Base-by-base conservation (phyloP, 1,140 invertebrate species). In the Phocides pigmalion region DNA sequence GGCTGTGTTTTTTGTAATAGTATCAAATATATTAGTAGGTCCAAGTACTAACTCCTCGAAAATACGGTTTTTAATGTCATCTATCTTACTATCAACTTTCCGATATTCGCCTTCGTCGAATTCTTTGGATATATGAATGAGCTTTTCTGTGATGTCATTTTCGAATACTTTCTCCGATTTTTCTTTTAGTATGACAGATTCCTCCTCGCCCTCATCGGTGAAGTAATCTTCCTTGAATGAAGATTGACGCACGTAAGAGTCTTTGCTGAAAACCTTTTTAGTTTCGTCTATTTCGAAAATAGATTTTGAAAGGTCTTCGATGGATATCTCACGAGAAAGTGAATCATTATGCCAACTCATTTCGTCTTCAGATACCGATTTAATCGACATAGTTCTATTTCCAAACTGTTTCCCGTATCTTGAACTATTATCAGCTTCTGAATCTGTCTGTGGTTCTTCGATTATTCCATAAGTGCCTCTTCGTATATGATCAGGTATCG, bases 301-400 rank as follows among this genome's bases (percentile, higher is more conserved):
- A 64, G 79, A 85, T 74, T 87, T 92, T 9, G 88, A 90, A 49
- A 91, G 73, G 62, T 94, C 93, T 62, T 94, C 93, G 28, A 92
- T 89, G 19, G 93, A 94, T 17, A 94, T 89, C 66, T 94, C 93
- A 25, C 93, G 81, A 0, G 93, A 94, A 14, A 94, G 77, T n/a
- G 88, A 81, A 49, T 86, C 90, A 15, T 90, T 93, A 42, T 92
- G 92, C 70, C 92, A 82, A 0, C 92, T 94, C 47, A 91, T 92
- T 22, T 95, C 94, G 64, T 95, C 94, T 76, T 95, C 94, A 0
- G 94, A 94, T 8, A 94, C 83, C 0, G 94, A 95, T 16, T 93
- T 92, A 3, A 95, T 95, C 0, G 94, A 95, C 12, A 95, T 81
- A 2, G 93, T 93, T 67, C 93, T 91, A 74, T 92, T 93, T 0